phyloP scores from a whole-genome alignment of 2,888 invertebrate species.

The Scaptomyza polygonia region DNA sequence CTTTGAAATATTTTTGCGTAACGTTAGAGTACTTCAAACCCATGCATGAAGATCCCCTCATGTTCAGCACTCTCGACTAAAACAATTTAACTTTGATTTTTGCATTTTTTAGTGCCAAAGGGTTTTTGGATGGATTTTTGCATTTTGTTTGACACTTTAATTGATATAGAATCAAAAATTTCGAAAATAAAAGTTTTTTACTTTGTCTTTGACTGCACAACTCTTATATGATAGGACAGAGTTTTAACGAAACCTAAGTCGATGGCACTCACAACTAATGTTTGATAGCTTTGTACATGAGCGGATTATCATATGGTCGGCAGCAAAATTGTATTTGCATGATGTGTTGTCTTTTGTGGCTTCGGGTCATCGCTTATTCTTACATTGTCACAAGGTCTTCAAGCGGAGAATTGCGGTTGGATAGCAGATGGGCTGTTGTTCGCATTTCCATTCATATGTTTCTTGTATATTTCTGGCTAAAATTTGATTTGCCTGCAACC shows the following conservation, averaged over 20 bases:
- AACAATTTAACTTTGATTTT: neutral
- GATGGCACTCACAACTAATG: constrained; percentile 12
- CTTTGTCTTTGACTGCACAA: constrained; percentile 26
- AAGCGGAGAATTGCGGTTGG: constrained; percentile 18
- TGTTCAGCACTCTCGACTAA: neutral
- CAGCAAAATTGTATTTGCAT: constrained; percentile 63
- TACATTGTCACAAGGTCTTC: constrained; percentile 54
- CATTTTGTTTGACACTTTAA: constrained; percentile 52
- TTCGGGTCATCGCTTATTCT: constrained; percentile 67
- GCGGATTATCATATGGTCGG: constrained; percentile 22
- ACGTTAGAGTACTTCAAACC: neutral
- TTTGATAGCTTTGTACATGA: neutral
- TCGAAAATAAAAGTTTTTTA: constrained; percentile 32
- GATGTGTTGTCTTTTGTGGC: constrained; percentile 69
- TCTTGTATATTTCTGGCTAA: constrained; percentile 64
- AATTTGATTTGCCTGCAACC: constrained; percentile 77
- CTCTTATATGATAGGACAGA: neutral
- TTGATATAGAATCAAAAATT: constrained; percentile 51
- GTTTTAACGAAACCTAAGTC: constrained; percentile 26
- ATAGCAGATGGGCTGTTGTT: constrained; percentile 36
- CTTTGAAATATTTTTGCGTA: neutral
- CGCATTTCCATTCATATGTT: constrained; percentile 61
- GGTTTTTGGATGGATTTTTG: constrained; percentile 2
- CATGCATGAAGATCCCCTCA: too few species aligned
- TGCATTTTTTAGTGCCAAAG: neutral